Evolutionary conservation across 1,140 invertebrate genomes (phyloP), one percentile per base, ranked within the genome.

Genomic region (Drosophila serrata): DNA sequence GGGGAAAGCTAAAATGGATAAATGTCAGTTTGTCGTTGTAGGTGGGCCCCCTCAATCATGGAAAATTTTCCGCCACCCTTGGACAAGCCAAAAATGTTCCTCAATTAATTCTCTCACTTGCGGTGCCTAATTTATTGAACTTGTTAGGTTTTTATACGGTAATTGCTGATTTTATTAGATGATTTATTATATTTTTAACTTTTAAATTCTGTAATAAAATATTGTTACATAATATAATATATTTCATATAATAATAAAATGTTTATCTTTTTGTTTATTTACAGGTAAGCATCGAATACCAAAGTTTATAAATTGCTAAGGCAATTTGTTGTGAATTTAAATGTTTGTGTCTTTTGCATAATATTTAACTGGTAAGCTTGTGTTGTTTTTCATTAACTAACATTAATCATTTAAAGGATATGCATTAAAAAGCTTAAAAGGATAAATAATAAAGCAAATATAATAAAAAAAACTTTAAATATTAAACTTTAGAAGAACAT

Each of bases 221-320:
- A n/a, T 39, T 6, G 13, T 3, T 13, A 22, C 27, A 68, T 51
- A 17, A 49, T 24, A 15, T 15, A 15, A 43, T 63, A 6, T n/a
- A 3, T 68, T 63, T 65, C 5, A 37, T 51, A 35, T 35, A 40
- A 46, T 62, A 65, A 75, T 60, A 0, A 0, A 11, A 31, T 51
- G 42, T 45, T 4, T 65, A 22, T 15, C 1, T 22, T 56, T 42
- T 35, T 24, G 4, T 78, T 49, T 78, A 49, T 31, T 88, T 88
- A 17, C 77, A 88, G 84, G 84, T 88, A 88, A 88, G 84, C 84
- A 72, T 82, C 58, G 22, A 58, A 51, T 37, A 7, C 6, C 29
- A 6, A 19, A 9, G n/a, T 35, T 27, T 49, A n/a, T 43, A 15
- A 27, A 68, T 7, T 67, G 37, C n/a, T 19, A n/a, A 17, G 5